These are phyloP conservation scores for Tyto alba DNA, from an alignment of 2,113 vertebrate species.

Conservation along the genomic window DNA sequence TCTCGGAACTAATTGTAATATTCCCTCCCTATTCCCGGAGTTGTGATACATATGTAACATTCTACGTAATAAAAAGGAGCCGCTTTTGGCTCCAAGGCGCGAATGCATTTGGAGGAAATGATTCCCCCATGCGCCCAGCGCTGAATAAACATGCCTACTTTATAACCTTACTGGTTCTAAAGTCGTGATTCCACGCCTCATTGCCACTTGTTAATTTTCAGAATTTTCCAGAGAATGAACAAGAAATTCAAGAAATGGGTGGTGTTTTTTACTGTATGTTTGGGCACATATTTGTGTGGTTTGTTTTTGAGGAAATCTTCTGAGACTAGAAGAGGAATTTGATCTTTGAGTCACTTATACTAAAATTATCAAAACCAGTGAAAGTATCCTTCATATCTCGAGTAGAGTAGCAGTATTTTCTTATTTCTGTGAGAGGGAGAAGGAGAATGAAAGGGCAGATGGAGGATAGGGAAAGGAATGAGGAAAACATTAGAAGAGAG, in stretches of 20 bases:
- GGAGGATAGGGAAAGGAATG: background rate
- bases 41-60: no score
- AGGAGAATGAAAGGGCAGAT: background rate
- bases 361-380: background rate
- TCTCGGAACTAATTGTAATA: no score
- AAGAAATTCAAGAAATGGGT: background rate
- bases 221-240: background rate
- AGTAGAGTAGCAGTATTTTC: background rate
- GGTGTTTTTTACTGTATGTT: fast-evolving
- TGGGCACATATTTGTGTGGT: background rate
- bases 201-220: background rate
- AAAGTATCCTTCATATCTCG: background rate
- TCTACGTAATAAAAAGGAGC: no score
- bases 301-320: background rate
- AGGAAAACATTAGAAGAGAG: background rate
- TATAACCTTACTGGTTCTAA: no score
- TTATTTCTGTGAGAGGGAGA: background rate
- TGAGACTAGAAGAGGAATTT: background rate
- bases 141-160: no score
- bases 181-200: no score
- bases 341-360: background rate
- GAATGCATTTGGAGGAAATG: no score
- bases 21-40: no score
- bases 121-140: no score
- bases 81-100: no score